Conservation (phyloP, 2,888 invertebrate genomes). For the Oconnorella tubifera region DNA sequence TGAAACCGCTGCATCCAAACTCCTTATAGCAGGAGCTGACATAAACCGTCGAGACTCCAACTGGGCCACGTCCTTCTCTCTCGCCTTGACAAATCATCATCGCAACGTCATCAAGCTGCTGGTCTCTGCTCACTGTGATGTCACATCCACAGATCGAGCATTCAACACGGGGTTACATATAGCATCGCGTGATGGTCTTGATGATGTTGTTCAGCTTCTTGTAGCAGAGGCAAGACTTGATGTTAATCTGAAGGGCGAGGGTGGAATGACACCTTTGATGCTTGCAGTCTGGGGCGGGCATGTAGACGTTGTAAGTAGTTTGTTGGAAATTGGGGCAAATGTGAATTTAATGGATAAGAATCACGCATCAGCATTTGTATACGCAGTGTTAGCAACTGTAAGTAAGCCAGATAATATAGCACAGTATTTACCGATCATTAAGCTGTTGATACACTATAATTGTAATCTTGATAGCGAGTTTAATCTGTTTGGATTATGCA, state of each 20-base stretch:
- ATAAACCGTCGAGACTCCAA: constrained; percentile 29
- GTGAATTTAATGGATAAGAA: constrained; percentile 26
- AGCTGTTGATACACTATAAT: background rate
- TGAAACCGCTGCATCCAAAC: constrained; percentile 5
- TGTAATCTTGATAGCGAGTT: background rate
- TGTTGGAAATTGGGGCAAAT: constrained; percentile 29
- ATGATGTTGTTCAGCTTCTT: constrained; percentile 38
- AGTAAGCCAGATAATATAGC: background rate
- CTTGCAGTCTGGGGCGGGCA: constrained; percentile 28
- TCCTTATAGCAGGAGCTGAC: constrained; percentile 26
- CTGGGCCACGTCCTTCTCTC: constrained; percentile 42
- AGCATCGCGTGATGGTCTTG: constrained; percentile 43
- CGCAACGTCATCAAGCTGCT: constrained; percentile 39
- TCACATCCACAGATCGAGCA: constrained; percentile 30
- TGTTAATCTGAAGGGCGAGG: constrained; percentile 26
- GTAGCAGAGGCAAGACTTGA: constrained; percentile 37
- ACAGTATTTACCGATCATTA: background rate
- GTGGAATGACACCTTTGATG: constrained; percentile 35
- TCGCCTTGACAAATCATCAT: constrained; percentile 34
- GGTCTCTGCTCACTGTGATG: constrained; percentile 38
- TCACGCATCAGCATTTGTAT: constrained; percentile 29
- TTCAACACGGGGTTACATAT: constrained; percentile 44
- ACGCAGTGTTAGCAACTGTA: constrained; percentile 29
- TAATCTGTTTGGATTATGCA: background rate
- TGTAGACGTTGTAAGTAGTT: constrained; percentile 17